Conservation (phyloP, 2,113 vertebrate species). For the Scartelaos histophorus region DNA sequence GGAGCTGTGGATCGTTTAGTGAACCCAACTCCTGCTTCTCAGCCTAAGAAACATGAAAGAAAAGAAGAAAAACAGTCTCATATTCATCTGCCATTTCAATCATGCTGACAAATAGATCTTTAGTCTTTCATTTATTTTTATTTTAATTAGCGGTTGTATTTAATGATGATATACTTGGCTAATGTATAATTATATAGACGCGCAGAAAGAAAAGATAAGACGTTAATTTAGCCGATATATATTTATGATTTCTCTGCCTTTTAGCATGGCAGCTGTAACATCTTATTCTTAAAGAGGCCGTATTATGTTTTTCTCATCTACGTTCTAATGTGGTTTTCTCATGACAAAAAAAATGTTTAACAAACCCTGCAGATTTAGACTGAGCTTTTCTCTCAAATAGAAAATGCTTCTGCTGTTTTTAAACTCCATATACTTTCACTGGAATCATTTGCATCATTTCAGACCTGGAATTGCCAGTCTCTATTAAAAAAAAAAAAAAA, state of each 20-base stretch:
- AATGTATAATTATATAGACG: background rate
- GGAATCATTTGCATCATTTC: too few species aligned
- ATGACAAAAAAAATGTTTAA: too few species aligned
- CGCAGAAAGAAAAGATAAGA: background rate
- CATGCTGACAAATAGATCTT: conserved; percentile 8
- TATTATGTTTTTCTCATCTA: background rate
- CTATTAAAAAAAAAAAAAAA: too few species aligned
- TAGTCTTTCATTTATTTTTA: conserved; percentile 20
- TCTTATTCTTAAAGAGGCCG: background rate
- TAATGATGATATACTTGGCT: background rate
- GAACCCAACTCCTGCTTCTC: conserved; percentile 47
- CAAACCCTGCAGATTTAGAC: too few species aligned
- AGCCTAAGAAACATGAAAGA: conserved; percentile 12
- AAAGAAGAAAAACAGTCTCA: conserved; percentile 41
- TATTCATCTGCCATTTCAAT: conserved; percentile 36
- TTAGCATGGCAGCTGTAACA: background rate
- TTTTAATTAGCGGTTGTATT: conserved; percentile 22
- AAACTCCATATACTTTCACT: too few species aligned
- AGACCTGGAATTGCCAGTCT: too few species aligned
- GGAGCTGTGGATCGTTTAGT: conserved; percentile 54
- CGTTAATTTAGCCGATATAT: background rate
- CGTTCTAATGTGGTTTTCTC: too few species aligned
- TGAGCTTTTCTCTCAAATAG: too few species aligned
- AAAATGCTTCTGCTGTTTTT: too few species aligned
- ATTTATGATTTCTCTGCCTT: background rate